These are phyloP conservation scores for Bryconaethiops microstoma DNA, from an alignment of 2,797 vertebrate species.

Conservation along the genomic window DNA sequence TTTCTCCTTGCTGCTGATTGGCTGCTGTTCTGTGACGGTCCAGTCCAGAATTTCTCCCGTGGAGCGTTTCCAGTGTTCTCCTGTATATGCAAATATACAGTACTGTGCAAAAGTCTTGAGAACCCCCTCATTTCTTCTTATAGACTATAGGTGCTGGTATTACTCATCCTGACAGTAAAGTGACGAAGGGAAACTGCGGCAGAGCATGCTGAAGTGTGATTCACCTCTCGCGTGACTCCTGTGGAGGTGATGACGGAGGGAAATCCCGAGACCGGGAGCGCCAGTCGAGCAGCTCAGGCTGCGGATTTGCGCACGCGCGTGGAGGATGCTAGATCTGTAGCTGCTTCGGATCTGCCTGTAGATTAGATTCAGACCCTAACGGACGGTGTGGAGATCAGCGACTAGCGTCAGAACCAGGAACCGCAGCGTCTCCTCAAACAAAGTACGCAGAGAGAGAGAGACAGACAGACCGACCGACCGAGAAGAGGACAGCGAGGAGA, in stretches of 20 bases:
- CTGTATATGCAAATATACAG: too few species aligned
- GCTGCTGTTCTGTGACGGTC: too few species aligned
- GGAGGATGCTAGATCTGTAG: neutral
- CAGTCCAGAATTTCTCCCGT: too few species aligned
- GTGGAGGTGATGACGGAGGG: constrained; percentile 43
- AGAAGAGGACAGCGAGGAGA: neutral
- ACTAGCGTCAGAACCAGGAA: constrained; percentile 68
- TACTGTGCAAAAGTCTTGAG: too few species aligned
- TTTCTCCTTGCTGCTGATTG: too few species aligned
- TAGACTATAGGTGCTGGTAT: neutral
- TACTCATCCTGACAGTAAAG: neutral
- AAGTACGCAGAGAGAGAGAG: neutral
- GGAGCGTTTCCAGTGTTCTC: too few species aligned
- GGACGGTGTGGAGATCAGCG: neutral
- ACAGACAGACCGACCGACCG: neutral
- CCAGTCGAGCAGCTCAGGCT: constrained; percentile 44
- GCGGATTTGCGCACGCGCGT: neutral
- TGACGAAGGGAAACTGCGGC: neutral
- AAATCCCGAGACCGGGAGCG: constrained; percentile 35
- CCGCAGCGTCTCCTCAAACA: constrained; percentile 23
- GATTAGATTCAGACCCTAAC: neutral
- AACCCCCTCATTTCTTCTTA: too few species aligned
- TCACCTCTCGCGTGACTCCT: constrained; percentile 14
- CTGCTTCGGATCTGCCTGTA: neutral
- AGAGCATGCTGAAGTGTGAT: neutral